These are phyloP conservation scores for Loripinus fragilis DNA, from an alignment of 2,888 invertebrate species.

Conservation along the genomic window DNA sequence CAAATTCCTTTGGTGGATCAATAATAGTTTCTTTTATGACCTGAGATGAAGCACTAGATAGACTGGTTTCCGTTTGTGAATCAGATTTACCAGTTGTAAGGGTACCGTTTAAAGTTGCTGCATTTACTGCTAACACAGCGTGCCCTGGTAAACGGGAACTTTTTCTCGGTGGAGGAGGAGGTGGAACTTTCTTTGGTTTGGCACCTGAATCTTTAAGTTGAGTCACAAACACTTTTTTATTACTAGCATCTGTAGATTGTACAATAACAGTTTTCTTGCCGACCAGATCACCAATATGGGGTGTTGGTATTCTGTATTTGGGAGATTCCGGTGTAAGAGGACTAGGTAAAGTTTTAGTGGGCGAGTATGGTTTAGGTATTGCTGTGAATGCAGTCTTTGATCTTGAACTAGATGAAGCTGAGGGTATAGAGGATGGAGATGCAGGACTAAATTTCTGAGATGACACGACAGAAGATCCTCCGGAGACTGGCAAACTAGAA, in stretches of 20 bases:
- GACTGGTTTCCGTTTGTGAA: slow-evolving; percentile 1
- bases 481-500: slow-evolving; percentile 54
- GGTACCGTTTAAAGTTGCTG: slow-evolving; percentile 58
- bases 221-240: background rate
- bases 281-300: slow-evolving; percentile 29
- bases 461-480: slow-evolving; percentile 35
- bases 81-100: slow-evolving; percentile 20
- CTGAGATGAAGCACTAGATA: slow-evolving; percentile 1
- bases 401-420: slow-evolving; percentile 27
- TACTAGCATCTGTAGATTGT: slow-evolving; percentile 23
- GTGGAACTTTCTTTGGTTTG: slow-evolving; percentile 77
- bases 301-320: slow-evolving; percentile 51
- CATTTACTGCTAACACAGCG: slow-evolving; percentile 56
- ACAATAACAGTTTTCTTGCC: slow-evolving; percentile 21
- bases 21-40: slow-evolving; percentile 27
- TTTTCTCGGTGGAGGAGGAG: slow-evolving; percentile 80
- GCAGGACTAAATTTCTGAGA: slow-evolving; percentile 56
- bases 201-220: slow-evolving; percentile 35
- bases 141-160: slow-evolving; percentile 70
- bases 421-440: slow-evolving; percentile 37
- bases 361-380: slow-evolving; percentile 58
- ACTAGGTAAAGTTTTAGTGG: slow-evolving; percentile 55
- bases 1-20: slow-evolving; percentile 57
- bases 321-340: slow-evolving; percentile 60
- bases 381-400: slow-evolving; percentile 47